Base-by-base conservation (phyloP, 2,113 vertebrate species). In the Eurystomus gularis region DNA sequence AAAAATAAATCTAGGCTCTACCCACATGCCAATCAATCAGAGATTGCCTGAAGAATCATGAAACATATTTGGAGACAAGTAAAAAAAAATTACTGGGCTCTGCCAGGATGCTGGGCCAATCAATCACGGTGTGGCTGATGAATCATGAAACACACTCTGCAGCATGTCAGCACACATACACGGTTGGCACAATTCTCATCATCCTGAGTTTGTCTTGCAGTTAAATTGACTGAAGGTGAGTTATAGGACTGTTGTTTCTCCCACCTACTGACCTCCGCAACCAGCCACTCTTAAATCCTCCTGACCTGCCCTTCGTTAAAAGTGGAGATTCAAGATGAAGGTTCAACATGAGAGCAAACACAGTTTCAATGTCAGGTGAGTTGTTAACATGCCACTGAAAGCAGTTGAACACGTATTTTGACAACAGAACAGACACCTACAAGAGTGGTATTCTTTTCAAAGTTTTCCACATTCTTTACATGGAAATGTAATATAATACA, bases 121-220 rank as follows among this genome's bases (percentile, higher is more conserved):
- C 97, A 97, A 96, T 97, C 97, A 96, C 2, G 1, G 69, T 82
- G 86, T 26, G 3, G 87, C 84, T 96, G 97, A 97, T 97, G 97
- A 97, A 97, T 97, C 97, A 96, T 87, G 94, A 97, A 96, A 94
- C 93, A 69, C 81, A 70, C 81, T 97, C 87, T 79, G 86, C 86
- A 88, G 89, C 94, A 11, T 97, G 97, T 97, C 97, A 95, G 94
- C 86, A 88, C 97, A 81, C 86, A 97, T 95, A 96, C n/a, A 0
- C 72, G 10, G 85, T 78, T 95, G 96, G 92, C 95, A 96, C 93
- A 31, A 39, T 81, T 95, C 71, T 96, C 96, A 94, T 93, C 90
- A 90, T 57, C 96, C 83, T 6, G n/a, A 97, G 90, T 95, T 97
- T 97, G 96, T 97, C 96, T 97, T 92, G 75, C 82, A 90, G 73